These are phyloP conservation scores for Rugalucina vietnamica DNA, from an alignment of 2,888 invertebrate genomes.

Conservation along the genomic window DNA sequence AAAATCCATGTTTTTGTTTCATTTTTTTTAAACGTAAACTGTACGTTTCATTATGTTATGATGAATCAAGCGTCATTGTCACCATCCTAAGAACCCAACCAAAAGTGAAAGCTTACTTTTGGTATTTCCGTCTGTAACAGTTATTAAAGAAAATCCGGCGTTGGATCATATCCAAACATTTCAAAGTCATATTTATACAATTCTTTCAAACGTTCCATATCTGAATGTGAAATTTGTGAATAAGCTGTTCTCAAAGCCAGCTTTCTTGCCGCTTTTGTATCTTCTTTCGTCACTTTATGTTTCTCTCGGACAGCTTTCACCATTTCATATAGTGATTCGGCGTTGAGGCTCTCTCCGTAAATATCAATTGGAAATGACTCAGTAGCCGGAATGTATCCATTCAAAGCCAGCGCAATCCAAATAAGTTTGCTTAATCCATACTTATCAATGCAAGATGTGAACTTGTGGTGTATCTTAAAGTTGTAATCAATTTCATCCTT, in stretches of 20 bases:
- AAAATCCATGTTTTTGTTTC: too few relatives aligned
- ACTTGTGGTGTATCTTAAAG: slow-evolving; percentile 22
- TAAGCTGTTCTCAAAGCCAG: slow-evolving; percentile 48
- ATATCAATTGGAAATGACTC: slow-evolving; percentile 31
- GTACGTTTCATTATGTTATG: too few relatives aligned
- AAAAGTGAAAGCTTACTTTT: too few relatives aligned
- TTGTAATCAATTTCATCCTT: slow-evolving; percentile 53
- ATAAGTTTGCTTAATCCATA: slow-evolving; percentile 45
- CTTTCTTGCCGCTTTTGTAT: slow-evolving; percentile 40
- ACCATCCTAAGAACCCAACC: too few relatives aligned
- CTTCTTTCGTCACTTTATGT: slow-evolving; percentile 27
- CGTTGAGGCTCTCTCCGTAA: background rate
- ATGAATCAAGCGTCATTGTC: too few relatives aligned
- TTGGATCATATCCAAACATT: slow-evolving; percentile 50
- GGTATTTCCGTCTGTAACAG: too few relatives aligned
- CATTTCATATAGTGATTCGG: slow-evolving; percentile 14
- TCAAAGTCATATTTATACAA: slow-evolving; percentile 59
- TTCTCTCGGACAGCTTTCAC: slow-evolving; percentile 21
- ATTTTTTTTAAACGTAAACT: too few relatives aligned
- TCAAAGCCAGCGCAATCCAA: slow-evolving; percentile 65
- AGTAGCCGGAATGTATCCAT: slow-evolving; percentile 64
- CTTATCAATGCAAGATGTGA: slow-evolving; percentile 31
- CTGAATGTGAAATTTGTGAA: slow-evolving; percentile 30
- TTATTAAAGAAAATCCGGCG: slow-evolving; percentile 23
- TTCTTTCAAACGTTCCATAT: slow-evolving; percentile 36